Evolutionary conservation across 1,140 invertebrate genomes (phyloP).

Genomic region (Brachionus plicatilis): DNA sequence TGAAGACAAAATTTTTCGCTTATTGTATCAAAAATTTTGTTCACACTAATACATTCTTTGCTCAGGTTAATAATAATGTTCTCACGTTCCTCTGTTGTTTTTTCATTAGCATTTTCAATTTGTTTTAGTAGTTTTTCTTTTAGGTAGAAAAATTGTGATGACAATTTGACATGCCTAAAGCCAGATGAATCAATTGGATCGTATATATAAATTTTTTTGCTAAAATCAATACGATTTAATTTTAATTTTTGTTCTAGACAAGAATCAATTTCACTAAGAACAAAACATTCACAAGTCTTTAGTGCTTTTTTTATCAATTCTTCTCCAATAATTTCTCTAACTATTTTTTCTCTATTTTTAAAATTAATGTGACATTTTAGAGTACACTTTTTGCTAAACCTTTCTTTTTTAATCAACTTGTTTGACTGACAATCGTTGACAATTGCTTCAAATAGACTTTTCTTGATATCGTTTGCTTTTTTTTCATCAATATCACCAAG

Average conservation of each 20-base stretch:
- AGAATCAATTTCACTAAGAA: background rate
- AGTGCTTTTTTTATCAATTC: background rate
- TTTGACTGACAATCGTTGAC: background rate
- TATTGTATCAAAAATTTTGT: background rate
- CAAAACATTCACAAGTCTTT: background rate
- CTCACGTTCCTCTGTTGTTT: background rate
- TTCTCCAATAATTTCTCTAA: background rate
- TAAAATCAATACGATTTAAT: background rate
- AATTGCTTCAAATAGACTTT: background rate
- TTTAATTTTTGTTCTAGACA: background rate
- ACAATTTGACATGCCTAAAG: background rate
- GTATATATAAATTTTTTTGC: background rate
- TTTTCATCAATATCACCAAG: background rate
- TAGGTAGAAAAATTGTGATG: background rate
- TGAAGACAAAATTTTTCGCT: background rate
- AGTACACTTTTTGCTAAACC: constrained; percentile 4
- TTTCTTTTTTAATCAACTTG: background rate
- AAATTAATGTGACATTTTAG: background rate
- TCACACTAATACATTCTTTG: background rate
- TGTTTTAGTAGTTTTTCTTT: background rate
- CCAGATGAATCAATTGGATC: background rate
- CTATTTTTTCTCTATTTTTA: background rate
- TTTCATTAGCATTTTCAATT: background rate
- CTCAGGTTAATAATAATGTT: background rate
- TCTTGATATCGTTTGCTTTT: background rate